Conservation (phyloP, 2,797 vertebrate genomes). For the Alcedo quadribrachys region DNA sequence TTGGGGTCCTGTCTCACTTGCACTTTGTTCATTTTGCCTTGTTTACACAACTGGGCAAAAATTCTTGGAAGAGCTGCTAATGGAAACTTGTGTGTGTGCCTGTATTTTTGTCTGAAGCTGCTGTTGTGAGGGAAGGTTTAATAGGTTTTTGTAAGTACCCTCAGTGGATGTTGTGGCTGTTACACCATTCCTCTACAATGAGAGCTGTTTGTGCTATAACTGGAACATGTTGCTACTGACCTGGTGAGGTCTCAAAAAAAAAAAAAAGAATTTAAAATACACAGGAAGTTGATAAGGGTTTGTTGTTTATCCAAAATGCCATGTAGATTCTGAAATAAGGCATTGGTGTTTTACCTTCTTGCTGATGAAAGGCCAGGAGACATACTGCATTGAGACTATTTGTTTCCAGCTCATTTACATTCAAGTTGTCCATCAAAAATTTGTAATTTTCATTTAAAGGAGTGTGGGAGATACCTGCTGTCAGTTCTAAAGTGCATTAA, state of each 20-base stretch:
- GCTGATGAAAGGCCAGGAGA: neutral
- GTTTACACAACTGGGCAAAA: neutral
- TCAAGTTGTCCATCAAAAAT: neutral
- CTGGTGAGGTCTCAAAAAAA: neutral
- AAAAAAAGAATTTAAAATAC: neutral
- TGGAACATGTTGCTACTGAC: neutral
- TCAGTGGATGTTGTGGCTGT: neutral
- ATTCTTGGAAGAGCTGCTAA: neutral
- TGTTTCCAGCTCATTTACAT: neutral
- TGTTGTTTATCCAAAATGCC: neutral
- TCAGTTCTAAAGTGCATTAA: neutral
- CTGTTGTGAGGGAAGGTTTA: neutral
- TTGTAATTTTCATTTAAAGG: neutral
- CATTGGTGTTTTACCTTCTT: neutral
- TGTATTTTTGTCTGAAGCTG: neutral
- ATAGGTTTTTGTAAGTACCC: neutral
- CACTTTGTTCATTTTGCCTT: neutral
- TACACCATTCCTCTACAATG: neutral
- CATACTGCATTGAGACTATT: neutral
- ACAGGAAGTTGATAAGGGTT: neutral
- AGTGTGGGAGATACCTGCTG: neutral
- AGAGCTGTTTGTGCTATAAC: neutral
- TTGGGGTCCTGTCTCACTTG: neutral
- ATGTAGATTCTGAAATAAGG: accelerated
- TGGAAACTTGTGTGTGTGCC: accelerated